Evolutionary conservation across 2,797 vertebrate genomes (phyloP).

Genomic region (Propithecus perrieri): DNA sequence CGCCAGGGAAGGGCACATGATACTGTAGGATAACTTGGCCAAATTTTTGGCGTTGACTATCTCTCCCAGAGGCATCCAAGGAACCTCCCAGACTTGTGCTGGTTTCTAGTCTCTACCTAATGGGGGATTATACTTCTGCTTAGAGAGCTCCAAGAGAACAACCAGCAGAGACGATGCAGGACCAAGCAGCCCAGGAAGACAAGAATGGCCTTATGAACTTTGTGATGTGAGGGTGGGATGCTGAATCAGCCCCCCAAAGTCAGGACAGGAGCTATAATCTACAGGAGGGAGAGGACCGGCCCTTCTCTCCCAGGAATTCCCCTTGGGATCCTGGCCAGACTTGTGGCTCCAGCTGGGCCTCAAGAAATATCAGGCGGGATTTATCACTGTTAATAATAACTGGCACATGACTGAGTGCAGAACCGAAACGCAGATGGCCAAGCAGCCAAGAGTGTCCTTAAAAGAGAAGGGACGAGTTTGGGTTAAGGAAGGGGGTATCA

Average conservation of each 20-base stretch:
- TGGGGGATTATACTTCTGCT: not conserved
- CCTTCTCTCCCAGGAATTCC: not conserved
- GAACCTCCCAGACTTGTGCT: not conserved
- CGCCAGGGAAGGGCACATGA: not conserved
- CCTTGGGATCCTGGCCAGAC: not conserved
- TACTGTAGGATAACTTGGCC: not conserved
- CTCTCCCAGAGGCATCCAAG: not conserved
- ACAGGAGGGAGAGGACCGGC: not conserved
- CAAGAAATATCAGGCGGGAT: constrained; percentile 4
- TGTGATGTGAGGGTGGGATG: not conserved
- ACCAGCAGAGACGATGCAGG: not conserved
- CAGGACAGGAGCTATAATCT: not conserved
- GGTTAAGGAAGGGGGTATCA: not conserved
- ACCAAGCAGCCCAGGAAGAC: not conserved
- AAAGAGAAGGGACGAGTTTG: not conserved
- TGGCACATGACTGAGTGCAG: constrained; percentile 42
- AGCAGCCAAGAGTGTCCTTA: not conserved
- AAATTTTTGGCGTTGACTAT: not conserved
- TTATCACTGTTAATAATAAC: constrained; percentile 57
- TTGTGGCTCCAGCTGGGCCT: constrained; percentile 1
- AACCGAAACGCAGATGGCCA: constrained; percentile 53
- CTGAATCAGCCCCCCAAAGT: not conserved
- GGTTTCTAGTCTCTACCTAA: not conserved
- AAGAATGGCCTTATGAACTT: not conserved
- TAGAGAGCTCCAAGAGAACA: not conserved